phyloP scores from a whole-genome alignment of 1,140 invertebrate species.

The Wiebesia pumilae region DNA sequence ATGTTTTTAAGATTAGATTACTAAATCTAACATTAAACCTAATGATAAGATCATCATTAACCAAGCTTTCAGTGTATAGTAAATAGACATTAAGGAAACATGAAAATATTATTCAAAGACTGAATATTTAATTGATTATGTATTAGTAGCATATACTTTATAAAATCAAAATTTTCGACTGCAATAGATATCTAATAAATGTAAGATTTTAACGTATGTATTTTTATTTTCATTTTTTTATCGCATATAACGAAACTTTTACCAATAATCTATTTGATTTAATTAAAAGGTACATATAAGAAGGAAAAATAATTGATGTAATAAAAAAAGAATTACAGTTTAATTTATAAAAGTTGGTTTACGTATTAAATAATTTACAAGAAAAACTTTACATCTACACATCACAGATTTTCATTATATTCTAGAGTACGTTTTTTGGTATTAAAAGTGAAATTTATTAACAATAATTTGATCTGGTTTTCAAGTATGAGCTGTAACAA shows the following conservation, averaged over 20 bases:
- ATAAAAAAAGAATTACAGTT: background rate
- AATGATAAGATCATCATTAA: conserved; percentile 46
- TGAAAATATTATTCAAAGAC: conserved; percentile 1
- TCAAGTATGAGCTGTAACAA: no score
- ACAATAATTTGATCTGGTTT: no score
- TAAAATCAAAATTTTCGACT: conserved; percentile 20
- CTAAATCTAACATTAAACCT: conserved; percentile 40
- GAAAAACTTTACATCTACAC: background rate
- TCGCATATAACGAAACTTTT: no score
- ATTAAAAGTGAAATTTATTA: background rate
- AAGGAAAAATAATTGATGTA: no score
- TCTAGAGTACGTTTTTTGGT: background rate
- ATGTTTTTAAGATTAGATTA: conserved; percentile 19
- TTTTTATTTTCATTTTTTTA: background rate
- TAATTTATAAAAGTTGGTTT: background rate
- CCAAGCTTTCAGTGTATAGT: conserved; percentile 40
- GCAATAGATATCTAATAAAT: background rate
- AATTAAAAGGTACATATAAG: no score
- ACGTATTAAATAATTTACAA: background rate
- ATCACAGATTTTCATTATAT: background rate
- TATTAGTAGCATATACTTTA: conserved; percentile 45
- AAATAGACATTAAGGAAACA: conserved; percentile 25
- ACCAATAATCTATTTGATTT: no score
- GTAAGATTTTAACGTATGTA: background rate
- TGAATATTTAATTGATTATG: background rate